Evolutionary conservation across 2,888 invertebrate species (phyloP), one percentile per base, ranked within the genome.

Genomic region (Busseola fusca): DNA sequence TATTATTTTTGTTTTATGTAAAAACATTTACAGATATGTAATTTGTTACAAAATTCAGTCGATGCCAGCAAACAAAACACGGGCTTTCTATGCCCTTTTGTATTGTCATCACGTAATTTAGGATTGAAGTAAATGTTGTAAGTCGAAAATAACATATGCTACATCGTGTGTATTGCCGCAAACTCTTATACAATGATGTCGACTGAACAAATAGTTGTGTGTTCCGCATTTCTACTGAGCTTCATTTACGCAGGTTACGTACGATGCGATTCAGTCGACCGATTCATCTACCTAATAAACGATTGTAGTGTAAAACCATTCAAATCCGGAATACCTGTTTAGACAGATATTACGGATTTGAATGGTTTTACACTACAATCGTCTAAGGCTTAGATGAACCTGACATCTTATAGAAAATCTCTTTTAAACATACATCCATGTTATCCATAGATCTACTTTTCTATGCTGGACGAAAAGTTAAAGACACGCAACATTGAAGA

Each of bases 171-270:
- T 89, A 90, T 92, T 94, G 93, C 91, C 89, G 90, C 94, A 93
- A 94, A 95, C 92, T 93, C 94, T 95, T 95, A 95, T 95, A 95
- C 95, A 95, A 95, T 95, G 92, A 93, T 94, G 94, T 93, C 92
- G 91, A 93, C 94, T 92, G 93, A 94, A 94, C 94, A 94, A 95
- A 95, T 93, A 93, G 93, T 92, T 92, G 88, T 94, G 93, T 94
- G 95, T 95, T 95, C 95, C 95, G 95, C 95, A 94, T 95, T 95
- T 95, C 95, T 95, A 95, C 92, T 87, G 89, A 93, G 93, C 93
- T 92, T 93, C 94, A 93, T 94, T 93, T 93, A 92, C 93, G 91
- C 92, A 91, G 91, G 90, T 93, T 92, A 92, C 93, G 92, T 92
- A 88, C 87, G 74, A 78, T 86, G 84, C 87, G 87, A 88, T 86